Evolutionary conservation across 2,888 invertebrate species (phyloP), one percentile per base, ranked within the genome.

Genomic region (Drosophila gaucha): DNA sequence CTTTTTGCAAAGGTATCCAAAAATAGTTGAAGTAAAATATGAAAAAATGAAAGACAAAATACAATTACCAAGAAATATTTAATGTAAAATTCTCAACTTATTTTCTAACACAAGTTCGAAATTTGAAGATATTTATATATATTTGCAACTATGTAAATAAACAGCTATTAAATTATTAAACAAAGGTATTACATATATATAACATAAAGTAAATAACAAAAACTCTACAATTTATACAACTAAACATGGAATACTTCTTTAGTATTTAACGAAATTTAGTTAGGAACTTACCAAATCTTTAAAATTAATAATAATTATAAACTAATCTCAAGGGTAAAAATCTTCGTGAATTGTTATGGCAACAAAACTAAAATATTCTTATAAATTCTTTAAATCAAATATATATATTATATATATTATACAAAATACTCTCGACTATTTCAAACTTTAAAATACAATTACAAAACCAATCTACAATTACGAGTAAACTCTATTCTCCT

Each of bases 241-340:
- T 28, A 28, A 16, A 30, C 44, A 3, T 28, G 28, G 28, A 70
- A 64, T 72, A 51, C 50, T 20, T 16, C 26, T 36, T 41, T 56
- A 51, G 46, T 72, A 66, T 75, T 60, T 71, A 57, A 55, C 20
- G 16, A 67, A 56, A 63, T 63, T 57, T 85, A 89, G 90, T 80
- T 89, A 89, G 90, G 74, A 57, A 76, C 67, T 69, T 88, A 83
- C 64, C 35, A 72, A 74, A 76, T 69, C 65, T 75, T 74, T 69
- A 43, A 57, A 73, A 39, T 50, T 49, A 39, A 38, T 38, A 54
- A 26, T 54, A 64, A 46, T 51, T 47, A 51, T 59, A 31, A 74
- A 78, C 57, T 64, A 49, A 77, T 47, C 69, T 74, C 74, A 67
- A 68, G 68, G 62, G 66, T 64, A 78, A 62, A 78, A 62, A 70